phyloP scores from a whole-genome alignment of 2,113 vertebrate species.

The Emydocephalus ijimae region DNA sequence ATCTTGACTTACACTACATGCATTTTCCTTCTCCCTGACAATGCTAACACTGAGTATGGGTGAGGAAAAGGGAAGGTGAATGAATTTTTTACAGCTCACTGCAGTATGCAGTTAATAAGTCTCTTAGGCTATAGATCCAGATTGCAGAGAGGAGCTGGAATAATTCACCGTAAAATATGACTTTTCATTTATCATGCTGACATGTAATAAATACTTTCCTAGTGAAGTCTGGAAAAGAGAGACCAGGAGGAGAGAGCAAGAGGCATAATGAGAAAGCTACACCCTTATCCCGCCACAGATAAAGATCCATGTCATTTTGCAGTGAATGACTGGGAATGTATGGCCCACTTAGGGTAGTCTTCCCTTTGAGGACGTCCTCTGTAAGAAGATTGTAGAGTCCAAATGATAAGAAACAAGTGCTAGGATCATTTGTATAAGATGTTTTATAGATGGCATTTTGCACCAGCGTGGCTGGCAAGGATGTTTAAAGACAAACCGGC shows the following conservation, averaged over 20 bases:
- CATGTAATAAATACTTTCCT: constrained; percentile 70
- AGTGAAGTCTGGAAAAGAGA: constrained; percentile 47
- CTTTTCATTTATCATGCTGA: constrained; percentile 75
- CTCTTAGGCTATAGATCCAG: constrained; percentile 70
- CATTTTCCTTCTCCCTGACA: constrained; percentile 30
- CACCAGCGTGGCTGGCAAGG: no score
- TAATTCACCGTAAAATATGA: constrained; percentile 76
- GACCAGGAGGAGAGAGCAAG: not conserved
- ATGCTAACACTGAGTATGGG: constrained; percentile 3
- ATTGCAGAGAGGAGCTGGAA: constrained; percentile 60
- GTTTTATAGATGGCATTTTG: no score
- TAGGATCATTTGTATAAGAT: no score
- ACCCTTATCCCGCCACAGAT: not conserved
- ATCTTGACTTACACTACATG: not conserved
- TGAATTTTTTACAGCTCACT: constrained; percentile 73
- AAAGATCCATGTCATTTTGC: not conserved
- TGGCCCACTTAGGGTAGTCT: not conserved
- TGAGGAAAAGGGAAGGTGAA: constrained; percentile 51
- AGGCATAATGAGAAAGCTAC: not conserved
- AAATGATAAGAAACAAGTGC: not conserved
- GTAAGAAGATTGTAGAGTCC: not conserved
- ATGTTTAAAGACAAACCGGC: no score
- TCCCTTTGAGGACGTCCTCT: not conserved
- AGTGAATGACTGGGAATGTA: not conserved
- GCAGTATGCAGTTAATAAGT: constrained; percentile 74